These are phyloP conservation scores for Calyptommatus sinebrachiatus DNA, from an alignment of 2,113 vertebrate species.

Conservation along the genomic window DNA sequence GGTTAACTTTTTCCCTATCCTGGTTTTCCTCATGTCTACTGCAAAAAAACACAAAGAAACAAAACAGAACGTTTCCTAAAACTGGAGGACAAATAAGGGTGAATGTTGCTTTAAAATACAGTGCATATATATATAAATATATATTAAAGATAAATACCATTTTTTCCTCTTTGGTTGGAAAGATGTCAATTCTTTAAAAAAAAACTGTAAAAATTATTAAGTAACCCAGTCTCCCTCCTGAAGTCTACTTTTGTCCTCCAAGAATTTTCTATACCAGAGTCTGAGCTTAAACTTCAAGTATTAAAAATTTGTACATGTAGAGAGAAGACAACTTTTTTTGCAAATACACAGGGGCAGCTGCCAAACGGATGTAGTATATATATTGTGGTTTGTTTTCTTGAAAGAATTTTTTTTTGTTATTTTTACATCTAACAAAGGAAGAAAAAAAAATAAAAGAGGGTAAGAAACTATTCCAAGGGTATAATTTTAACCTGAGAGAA, in stretches of 20 bases:
- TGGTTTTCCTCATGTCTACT: conserved; percentile 74
- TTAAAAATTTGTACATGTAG: conserved; percentile 84
- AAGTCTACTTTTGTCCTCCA: conserved; percentile 82
- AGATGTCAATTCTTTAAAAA: conserved; percentile 77
- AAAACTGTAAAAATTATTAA: conserved; percentile 70
- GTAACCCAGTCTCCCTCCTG: conserved; percentile 56
- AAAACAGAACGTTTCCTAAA: conserved; percentile 76
- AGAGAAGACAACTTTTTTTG: conserved; percentile 76
- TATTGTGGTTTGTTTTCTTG: conserved; percentile 83
- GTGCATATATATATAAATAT: conserved; percentile 77
- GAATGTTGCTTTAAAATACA: conserved; percentile 83
- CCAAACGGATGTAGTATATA: conserved; percentile 84
- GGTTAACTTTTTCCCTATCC: conserved; percentile 80
- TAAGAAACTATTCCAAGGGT: conserved; percentile 73
- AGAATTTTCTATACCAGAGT: conserved; percentile 81
- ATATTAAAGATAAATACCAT: conserved; percentile 78
- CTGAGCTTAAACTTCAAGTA: conserved; percentile 80
- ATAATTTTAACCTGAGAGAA: conserved; percentile 76
- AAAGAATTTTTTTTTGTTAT: conserved; percentile 78
- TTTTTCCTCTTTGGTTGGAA: conserved; percentile 78
- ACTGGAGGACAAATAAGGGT: conserved; percentile 78
- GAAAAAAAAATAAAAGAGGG: conserved; percentile 71
- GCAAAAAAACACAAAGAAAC: conserved; percentile 68
- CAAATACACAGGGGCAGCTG: conserved; percentile 82
- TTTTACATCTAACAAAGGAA: conserved; percentile 82